Percentiles rank a stretch among this genome's conserved stretches.
Evolutionary conservation across 2,113 vertebrate genomes (phyloP).

Genomic region (Cavia porcellus): DNA sequence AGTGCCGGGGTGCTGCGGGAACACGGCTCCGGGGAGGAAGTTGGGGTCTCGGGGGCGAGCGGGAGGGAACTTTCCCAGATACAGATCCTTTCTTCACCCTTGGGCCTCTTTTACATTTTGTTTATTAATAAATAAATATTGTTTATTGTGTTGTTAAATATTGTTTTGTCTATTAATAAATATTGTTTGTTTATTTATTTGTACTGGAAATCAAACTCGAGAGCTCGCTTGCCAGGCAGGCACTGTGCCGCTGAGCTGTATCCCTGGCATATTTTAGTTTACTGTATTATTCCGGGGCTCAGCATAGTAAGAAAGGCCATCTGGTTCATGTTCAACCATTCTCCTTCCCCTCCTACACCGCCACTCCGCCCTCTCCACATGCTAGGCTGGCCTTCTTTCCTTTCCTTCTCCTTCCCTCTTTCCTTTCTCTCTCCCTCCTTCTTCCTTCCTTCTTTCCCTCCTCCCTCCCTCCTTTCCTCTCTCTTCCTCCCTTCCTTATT

Average conservation of each 20-base stretch:
- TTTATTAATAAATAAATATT: background rate
- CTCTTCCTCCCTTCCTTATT: background rate
- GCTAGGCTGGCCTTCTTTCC: background rate
- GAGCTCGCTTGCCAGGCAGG: too few species aligned
- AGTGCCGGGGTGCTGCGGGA: background rate
- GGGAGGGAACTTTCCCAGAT: background rate
- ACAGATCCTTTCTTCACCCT: background rate
- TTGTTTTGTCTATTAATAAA: background rate
- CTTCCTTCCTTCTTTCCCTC: background rate
- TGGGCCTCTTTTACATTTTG: background rate
- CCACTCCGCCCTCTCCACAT: background rate
- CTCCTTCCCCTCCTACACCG: background rate
- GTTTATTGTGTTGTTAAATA: background rate
- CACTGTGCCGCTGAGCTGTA: too few species aligned
- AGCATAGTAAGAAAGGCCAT: background rate
- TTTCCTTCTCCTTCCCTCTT: background rate
- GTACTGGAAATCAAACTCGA: too few species aligned
- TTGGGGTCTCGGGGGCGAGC: accelerated
- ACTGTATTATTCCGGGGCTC: background rate
- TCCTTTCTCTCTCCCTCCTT: background rate
- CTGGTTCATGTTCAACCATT: accelerated
- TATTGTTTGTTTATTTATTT: background rate
- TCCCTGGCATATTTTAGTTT: too few species aligned
- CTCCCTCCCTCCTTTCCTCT: background rate
- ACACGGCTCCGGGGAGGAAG: background rate